A percentile compares a stretch with the other conserved stretches of the same genome.
phyloP scores from a whole-genome alignment of 2,888 invertebrate species.

The Dromius quadrimaculatus region DNA sequence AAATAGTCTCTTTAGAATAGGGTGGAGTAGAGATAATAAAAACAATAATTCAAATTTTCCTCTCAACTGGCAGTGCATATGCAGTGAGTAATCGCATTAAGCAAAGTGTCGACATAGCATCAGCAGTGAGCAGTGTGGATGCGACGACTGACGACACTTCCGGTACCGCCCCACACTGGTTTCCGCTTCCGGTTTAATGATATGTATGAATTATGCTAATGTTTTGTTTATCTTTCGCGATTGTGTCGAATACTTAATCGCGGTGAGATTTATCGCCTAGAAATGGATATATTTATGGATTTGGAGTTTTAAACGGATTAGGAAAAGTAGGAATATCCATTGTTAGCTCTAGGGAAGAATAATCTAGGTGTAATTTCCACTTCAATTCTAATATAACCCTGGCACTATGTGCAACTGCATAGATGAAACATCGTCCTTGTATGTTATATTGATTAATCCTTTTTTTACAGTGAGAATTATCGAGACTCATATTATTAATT shows the following conservation, averaged over 20 bases:
- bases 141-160: constrained; percentile 17
- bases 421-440: too few species aligned
- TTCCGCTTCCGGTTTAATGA: constrained; percentile 36
- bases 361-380: too few species aligned
- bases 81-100: constrained; percentile 22
- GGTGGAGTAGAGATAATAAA: constrained; percentile 9
- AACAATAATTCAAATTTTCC: constrained; percentile 21
- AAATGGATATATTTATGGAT: constrained; percentile 41
- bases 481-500: too few species aligned
- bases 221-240: constrained; percentile 45
- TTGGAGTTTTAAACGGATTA: not conserved
- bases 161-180: constrained; percentile 14
- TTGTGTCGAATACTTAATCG: constrained; percentile 46
- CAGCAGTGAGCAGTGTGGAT: too few species aligned
- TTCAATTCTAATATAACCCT: too few species aligned
- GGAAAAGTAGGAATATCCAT: not conserved
- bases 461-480: too few species aligned
- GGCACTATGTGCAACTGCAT: too few species aligned
- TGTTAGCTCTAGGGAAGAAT: too few species aligned
- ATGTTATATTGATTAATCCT: too few species aligned
- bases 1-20: too few species aligned
- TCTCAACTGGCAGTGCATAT: constrained; percentile 28
- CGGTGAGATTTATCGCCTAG: constrained; percentile 25
- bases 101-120: constrained; percentile 26
- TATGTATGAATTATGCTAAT: constrained; percentile 50